Conservation (phyloP, 2,888 invertebrate genomes). For the Gryllus longicercus region DNA sequence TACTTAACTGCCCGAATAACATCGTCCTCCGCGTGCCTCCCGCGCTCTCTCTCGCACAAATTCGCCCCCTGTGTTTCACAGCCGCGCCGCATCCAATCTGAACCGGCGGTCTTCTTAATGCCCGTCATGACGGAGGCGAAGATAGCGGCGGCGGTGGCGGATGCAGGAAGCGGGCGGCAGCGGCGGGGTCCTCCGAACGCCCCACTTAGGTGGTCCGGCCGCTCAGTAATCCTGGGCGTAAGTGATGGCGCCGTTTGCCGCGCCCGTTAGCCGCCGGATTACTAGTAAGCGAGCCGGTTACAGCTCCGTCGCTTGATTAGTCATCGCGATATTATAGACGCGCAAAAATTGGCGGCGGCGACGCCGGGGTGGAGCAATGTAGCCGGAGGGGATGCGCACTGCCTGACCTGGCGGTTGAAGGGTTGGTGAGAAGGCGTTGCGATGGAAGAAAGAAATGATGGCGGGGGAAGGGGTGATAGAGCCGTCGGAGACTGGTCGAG, state of each 20-base stretch:
- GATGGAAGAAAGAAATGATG: no score
- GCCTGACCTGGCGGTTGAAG: no score
- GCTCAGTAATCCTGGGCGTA: neutral
- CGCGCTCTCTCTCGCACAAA: neutral
- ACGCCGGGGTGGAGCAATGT: neutral
- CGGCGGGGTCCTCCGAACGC: neutral
- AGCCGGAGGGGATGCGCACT: no score
- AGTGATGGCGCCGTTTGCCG: neutral
- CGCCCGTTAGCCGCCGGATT: slow-evolving; percentile 1
- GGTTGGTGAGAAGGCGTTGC: no score
- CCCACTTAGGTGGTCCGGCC: neutral
- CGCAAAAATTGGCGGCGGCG: neutral
- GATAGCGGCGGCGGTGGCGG: neutral
- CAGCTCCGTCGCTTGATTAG: neutral
- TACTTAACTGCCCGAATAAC: no score
- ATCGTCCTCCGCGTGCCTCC: neutral
- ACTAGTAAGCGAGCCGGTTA: neutral
- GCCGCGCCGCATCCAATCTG: no score
- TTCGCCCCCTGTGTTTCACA: no score
- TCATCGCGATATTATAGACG: neutral
- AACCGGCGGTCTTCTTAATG: neutral
- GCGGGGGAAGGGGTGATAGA: no score
- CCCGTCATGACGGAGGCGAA: neutral
- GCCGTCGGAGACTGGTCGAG: no score
- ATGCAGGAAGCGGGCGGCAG: neutral